Conservation (phyloP, 92 coral and sea anemone species). For the Ricordea florida region DNA sequence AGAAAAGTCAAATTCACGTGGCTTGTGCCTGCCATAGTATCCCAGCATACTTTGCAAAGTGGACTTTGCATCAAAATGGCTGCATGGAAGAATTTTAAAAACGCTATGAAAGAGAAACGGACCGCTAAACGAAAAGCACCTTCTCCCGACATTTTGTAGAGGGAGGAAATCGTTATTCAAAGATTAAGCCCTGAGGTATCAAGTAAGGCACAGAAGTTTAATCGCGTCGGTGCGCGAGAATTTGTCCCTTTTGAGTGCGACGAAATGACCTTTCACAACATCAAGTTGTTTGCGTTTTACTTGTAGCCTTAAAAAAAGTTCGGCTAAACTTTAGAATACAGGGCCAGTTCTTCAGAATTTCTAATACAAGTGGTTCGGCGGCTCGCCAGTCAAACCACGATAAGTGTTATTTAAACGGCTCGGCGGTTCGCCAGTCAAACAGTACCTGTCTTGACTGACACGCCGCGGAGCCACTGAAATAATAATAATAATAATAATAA, state of each 20-base stretch:
- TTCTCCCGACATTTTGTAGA: background rate
- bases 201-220: background rate
- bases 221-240: background rate
- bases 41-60: background rate
- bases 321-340: no score
- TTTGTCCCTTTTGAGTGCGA: constrained; percentile 2
- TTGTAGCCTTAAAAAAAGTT: no score
- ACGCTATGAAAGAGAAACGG: constrained; percentile 12
- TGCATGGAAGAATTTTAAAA: background rate
- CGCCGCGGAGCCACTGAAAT: no score
- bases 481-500: no score
- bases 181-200: background rate
- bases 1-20: no score
- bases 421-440: no score
- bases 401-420: no score
- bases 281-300: no score
- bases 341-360: no score
- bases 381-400: no score
- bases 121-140: background rate
- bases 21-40: background rate
- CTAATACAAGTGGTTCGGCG: no score
- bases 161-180: background rate
- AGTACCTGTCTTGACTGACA: no score
- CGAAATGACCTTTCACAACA: background rate
- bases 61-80: background rate